These are phyloP conservation scores for Sycophila texana DNA, from an alignment of 2,888 invertebrate species.

Conservation along the genomic window DNA sequence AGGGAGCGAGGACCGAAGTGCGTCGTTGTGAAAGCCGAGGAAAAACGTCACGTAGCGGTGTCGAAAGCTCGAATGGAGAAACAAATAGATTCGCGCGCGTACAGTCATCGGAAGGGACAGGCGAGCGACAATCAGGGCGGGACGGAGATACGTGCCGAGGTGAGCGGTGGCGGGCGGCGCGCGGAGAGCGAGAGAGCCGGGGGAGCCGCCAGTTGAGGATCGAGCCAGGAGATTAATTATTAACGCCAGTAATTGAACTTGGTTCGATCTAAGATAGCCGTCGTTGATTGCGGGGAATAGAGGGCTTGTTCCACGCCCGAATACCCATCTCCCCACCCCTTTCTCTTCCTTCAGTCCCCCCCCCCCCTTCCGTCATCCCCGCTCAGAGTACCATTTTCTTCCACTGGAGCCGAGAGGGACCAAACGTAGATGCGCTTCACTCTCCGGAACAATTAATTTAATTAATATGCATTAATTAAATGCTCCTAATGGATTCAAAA, in stretches of 20 bases:
- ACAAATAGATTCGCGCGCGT: conserved; percentile 13
- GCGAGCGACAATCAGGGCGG: background rate
- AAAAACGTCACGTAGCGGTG: conserved; percentile 24
- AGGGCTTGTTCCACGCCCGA: conserved; percentile 33
- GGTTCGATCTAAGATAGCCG: conserved; percentile 72
- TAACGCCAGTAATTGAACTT: conserved; percentile 72
- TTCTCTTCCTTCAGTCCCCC: no score
- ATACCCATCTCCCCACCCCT: background rate
- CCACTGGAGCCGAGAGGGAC: background rate
- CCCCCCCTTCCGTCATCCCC: background rate
- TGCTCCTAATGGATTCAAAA: background rate
- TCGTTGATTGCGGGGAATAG: conserved; percentile 48
- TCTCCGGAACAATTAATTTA: conserved; percentile 35
- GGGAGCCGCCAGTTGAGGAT: conserved; percentile 56
- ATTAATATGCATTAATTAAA: conserved; percentile 34
- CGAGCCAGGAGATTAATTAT: conserved; percentile 69
- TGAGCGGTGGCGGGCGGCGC: background rate
- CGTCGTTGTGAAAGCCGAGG: background rate
- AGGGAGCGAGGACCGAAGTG: background rate
- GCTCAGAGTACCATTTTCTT: conserved; percentile 18
- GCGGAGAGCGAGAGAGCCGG: background rate
- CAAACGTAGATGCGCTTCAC: conserved; percentile 3
- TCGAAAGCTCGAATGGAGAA: conserved; percentile 10
- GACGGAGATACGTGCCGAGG: conserved; percentile 1
- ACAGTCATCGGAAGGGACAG: conserved; percentile 27